Conservation (phyloP, 2,888 invertebrate species). For the Sinodicranocentrus sp. region DNA sequence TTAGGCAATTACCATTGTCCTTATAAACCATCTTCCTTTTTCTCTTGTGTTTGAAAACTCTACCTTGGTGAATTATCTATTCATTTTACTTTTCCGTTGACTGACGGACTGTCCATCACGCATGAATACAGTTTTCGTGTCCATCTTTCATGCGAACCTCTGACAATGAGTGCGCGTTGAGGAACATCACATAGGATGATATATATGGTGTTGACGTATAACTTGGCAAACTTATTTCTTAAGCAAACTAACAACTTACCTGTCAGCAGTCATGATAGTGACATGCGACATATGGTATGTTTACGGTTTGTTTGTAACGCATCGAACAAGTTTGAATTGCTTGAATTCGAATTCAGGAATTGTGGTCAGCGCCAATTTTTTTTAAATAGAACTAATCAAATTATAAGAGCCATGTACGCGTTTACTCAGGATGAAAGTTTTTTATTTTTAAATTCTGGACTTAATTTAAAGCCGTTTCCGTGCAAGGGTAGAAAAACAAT, state of each 20-base stretch:
- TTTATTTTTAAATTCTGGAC: no score
- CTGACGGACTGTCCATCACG: slow-evolving; percentile 21
- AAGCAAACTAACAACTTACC: slow-evolving; percentile 1
- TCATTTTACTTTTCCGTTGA: not conserved
- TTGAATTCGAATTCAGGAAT: no score
- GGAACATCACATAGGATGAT: not conserved
- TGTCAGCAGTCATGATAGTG: not conserved
- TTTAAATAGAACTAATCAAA: no score
- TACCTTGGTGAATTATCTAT: slow-evolving; percentile 15
- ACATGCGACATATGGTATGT: no score
- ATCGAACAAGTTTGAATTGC: no score
- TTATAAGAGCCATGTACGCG: no score
- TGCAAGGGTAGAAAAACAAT: no score
- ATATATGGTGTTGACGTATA: not conserved
- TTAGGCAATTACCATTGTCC: slow-evolving; percentile 51
- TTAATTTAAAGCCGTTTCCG: no score
- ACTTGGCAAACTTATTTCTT: not conserved
- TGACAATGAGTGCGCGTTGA: slow-evolving; percentile 3
- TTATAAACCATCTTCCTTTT: slow-evolving; percentile 27
- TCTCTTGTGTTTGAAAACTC: slow-evolving; percentile 18
- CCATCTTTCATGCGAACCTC: slow-evolving; percentile 27
- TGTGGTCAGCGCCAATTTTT: no score
- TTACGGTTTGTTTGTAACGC: no score
- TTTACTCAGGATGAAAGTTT: no score
- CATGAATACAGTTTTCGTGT: slow-evolving; percentile 31